phyloP scores from a whole-genome alignment of 2,888 invertebrate genomes.

The Lasioglossum vierecki region DNA sequence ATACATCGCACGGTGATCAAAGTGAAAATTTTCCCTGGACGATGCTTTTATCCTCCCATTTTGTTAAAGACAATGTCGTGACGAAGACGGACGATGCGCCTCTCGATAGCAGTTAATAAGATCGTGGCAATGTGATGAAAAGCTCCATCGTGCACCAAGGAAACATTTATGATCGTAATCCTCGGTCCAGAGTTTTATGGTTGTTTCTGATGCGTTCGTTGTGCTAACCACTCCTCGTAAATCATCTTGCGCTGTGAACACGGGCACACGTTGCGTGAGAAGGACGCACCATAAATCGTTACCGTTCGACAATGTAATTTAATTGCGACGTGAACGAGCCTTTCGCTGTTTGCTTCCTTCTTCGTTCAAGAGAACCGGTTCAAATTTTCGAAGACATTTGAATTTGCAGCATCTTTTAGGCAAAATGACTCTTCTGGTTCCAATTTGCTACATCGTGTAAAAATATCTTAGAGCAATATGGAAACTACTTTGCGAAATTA shows the following conservation, averaged over 20 bases:
- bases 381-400: too few species aligned
- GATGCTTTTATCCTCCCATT: neutral
- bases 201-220: slow-evolving; percentile 19
- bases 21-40: neutral
- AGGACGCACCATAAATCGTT: slow-evolving; percentile 22
- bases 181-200: slow-evolving; percentile 21
- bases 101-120: slow-evolving; percentile 16
- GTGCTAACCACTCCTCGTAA: slow-evolving; percentile 13
- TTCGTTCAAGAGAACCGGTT: too few species aligned
- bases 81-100: neutral
- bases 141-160: slow-evolving; percentile 12
- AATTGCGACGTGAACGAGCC: neutral
- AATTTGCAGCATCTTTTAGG: too few species aligned
- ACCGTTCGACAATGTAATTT: slow-evolving; percentile 2
- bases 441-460: too few species aligned
- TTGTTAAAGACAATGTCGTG: neutral
- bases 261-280: neutral
- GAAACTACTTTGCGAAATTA: too few species aligned
- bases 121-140: slow-evolving; percentile 30
- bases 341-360: neutral
- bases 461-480: too few species aligned
- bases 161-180: slow-evolving; percentile 35
- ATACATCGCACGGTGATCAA: neutral
- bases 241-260: neutral
- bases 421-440: too few species aligned